Base-by-base conservation (phyloP, 2,888 invertebrate genomes). In the Ischnus inquisitorius region DNA sequence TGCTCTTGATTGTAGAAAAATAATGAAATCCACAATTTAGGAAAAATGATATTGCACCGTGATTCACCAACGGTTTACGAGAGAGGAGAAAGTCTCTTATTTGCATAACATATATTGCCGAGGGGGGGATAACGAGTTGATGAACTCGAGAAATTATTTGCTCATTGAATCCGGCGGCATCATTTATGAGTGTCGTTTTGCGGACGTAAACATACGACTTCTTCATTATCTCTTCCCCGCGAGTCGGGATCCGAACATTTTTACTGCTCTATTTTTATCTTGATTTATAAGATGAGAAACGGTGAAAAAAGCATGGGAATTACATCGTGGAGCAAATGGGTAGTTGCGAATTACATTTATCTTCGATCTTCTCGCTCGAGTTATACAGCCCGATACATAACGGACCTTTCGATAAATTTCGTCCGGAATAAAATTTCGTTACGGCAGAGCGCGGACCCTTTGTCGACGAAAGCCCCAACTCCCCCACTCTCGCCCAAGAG, bases 341-440 rank as follows among this genome's bases (percentile, higher is more conserved):
- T 46, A 16, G 62, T 16, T 28, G 46, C 46, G 19, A 62, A 72
- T 72, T 57, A 67, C 34, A 19, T 68, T 69, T 68, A 1, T 57
- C 43, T 62, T 46, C 28, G 3, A 46, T 60, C 60, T 54, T 25
- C 39, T 12, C 39, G 16, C 34, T 4, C 43, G 19, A 64, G 14
- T 12, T 34, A n/a, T n/a, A 19, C 19, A 64, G 6, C 34, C 34
- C 34, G 48, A 12, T 22, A 65, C 25, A 41, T 34, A 34, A 43
- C 16, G 22, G 51, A 25, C 25, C 12, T 41, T 34, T 71, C n/a
- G 25, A 64, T 79, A 65, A 83, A 79, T 83, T 43, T 51, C 39
- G 16, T 41, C 48, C 41, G 22, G 39, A 65, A 69, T 48, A 79
- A 39, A 79, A 79, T 83, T 75, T 75, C 64, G 57, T 57, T 72